Base-by-base conservation (phyloP, 1,140 invertebrate species). In the Eriocheir sinensis region DNA sequence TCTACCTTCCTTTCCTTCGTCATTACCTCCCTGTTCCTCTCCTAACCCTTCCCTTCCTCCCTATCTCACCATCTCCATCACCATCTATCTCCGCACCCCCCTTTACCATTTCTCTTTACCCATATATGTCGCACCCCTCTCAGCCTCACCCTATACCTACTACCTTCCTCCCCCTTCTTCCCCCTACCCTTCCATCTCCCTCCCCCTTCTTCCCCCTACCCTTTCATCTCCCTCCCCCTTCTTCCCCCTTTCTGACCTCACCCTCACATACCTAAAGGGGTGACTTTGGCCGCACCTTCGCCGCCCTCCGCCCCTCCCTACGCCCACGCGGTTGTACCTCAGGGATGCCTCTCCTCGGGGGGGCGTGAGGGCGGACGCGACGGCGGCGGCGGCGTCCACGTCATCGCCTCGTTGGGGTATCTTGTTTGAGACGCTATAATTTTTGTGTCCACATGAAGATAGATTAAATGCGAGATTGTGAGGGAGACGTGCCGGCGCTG, bases 221-320 rank as follows among this genome's bases (percentile, higher is more conserved):
- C 27, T 27, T 72, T 72, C 53, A 12, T 27, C 12, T 27, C 27
- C 53, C 27, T 27, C 53, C 53, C 27, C 27, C 53, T 27, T 72
- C 53, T 27, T 72, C 53, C 53, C 53, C 53, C 27, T 72, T 12
- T 72, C 53, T 72, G 60, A 72, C 60, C 60, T 72, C 60, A 72
- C 60, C 60, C 60, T 21, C 60, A 72, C 60, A 72, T 72, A 72
- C 60, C 60, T 12, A 72, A 72, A 72, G n/a, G 48, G 60, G 60
- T 72, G 60, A 72, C 60, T 72, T 72, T 72, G 60, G 60, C 60
- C 60, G 60, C 60, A n/a, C 60, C 60, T n/a, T n/a, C 60, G 60
- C 60, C 17, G 12, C 2, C 60, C 60, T n/a, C 60, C 60, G 9
- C 60, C 60, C 9, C 60, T 72, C 60, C 60, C 60, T n/a, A 72